These are phyloP conservation scores for Diloba caeruleocephala DNA, from an alignment of 2,888 invertebrate genomes.

Conservation along the genomic window DNA sequence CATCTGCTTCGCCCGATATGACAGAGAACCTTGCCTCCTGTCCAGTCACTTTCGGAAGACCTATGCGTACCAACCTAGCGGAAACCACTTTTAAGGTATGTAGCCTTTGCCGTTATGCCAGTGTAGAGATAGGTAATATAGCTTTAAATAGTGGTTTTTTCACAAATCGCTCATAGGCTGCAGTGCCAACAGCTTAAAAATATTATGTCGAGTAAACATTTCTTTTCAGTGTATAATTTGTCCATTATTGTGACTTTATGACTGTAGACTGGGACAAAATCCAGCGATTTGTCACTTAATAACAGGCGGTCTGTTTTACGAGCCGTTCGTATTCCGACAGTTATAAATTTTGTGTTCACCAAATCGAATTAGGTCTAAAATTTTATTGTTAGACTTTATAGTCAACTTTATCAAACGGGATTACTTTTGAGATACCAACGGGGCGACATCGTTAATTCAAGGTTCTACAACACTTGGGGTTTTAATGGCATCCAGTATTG, in stretches of 20 bases:
- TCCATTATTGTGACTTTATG: conserved; percentile 77
- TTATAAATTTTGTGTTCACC: conserved; percentile 77
- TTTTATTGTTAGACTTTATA: conserved; percentile 77
- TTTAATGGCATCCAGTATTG: conserved; percentile 67
- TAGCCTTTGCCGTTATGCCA: no score
- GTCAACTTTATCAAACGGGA: conserved; percentile 73
- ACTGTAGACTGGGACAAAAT: conserved; percentile 71
- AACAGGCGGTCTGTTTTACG: conserved; percentile 78
- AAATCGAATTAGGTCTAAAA: conserved; percentile 77
- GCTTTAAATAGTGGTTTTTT: conserved; percentile 16
- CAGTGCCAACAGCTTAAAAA: conserved; percentile 47
- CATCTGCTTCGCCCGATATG: no score
- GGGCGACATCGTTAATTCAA: conserved; percentile 66
- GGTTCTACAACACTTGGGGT: conserved; percentile 63
- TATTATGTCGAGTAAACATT: conserved; percentile 65
- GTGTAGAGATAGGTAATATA: no score
- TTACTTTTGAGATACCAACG: conserved; percentile 69
- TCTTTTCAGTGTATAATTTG: conserved; percentile 76
- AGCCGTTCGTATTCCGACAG: conserved; percentile 63
- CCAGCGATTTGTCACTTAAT: conserved; percentile 81
- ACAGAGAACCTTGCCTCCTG: no score
- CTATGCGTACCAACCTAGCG: no score
- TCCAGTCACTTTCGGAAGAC: no score
- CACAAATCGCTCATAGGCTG: conserved; percentile 12
- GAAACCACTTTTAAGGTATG: no score